Evolutionary conservation across 2,113 vertebrate species (phyloP).

Genomic region (Zosterops pallidus): DNA sequence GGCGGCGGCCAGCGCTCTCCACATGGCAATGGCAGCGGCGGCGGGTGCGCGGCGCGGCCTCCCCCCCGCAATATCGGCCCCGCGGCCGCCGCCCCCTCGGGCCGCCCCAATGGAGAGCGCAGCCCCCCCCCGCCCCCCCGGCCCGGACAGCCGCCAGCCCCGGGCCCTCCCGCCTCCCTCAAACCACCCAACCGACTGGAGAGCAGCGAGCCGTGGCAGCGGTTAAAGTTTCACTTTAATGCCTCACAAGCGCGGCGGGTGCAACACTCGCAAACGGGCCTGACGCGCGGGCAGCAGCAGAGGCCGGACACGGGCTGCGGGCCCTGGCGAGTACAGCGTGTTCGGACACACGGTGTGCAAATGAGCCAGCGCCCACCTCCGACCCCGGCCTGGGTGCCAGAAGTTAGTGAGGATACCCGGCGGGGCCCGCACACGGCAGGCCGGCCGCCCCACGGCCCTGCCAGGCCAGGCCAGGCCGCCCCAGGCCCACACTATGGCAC

Average conservation of each 20-base stretch:
- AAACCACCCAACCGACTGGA: rapidly evolving
- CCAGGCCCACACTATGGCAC: rapidly evolving
- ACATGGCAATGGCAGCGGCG: background rate
- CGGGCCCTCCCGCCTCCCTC: background rate
- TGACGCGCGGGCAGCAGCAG: rapidly evolving
- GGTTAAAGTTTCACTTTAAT: background rate
- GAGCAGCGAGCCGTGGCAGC: background rate
- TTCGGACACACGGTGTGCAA: background rate
- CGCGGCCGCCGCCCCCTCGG: background rate
- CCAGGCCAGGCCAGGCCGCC: background rate
- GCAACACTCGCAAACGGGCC: background rate
- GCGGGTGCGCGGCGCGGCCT: background rate
- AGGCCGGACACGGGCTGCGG: background rate
- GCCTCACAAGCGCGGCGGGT: background rate
- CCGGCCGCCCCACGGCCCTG: background rate
- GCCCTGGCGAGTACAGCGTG: background rate
- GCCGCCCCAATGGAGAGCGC: background rate
- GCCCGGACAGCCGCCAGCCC: no score
- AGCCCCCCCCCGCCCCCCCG: background rate
- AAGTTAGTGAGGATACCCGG: background rate
- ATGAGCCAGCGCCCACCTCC: background rate
- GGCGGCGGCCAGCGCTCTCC: background rate
- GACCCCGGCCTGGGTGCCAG: background rate
- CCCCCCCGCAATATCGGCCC: background rate
- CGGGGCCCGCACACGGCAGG: background rate